Conservation (phyloP, 2,797 vertebrate genomes). For the Anolis apletophallus region DNA sequence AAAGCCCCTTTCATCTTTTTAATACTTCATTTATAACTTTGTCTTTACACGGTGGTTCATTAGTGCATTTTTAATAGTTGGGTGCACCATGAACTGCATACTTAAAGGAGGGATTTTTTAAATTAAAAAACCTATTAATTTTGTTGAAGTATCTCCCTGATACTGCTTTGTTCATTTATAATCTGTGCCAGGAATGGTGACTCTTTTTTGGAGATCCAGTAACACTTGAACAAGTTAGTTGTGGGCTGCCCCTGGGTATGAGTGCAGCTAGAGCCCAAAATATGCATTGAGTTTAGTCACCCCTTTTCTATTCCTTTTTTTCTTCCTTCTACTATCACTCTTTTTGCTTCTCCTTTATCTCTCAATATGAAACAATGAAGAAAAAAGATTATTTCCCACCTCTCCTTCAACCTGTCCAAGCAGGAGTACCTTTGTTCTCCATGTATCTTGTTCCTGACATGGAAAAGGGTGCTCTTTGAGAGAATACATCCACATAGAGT, state of each 20-base stretch:
- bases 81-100: neutral
- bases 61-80: conserved; percentile 29
- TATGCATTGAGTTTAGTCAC: neutral
- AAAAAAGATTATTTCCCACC: neutral
- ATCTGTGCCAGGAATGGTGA: neutral
- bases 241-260: neutral
- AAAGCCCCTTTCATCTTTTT: conserved; percentile 32
- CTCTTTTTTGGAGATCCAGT: neutral
- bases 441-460: neutral
- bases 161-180: neutral
- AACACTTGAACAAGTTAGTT: neutral
- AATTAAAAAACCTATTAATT: neutral
- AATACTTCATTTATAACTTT: conserved; percentile 30
- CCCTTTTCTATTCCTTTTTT: neutral
- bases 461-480: neutral
- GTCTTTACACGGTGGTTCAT: conserved; percentile 21
- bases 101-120: neutral
- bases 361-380: neutral
- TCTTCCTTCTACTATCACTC: neutral
- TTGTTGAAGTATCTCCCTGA: neutral
- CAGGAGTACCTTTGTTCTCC: neutral
- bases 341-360: neutral
- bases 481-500: no score
- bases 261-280: neutral
- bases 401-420: neutral